phyloP scores from a whole-genome alignment of 2,888 invertebrate genomes.

The Spisula subtruncata region DNA sequence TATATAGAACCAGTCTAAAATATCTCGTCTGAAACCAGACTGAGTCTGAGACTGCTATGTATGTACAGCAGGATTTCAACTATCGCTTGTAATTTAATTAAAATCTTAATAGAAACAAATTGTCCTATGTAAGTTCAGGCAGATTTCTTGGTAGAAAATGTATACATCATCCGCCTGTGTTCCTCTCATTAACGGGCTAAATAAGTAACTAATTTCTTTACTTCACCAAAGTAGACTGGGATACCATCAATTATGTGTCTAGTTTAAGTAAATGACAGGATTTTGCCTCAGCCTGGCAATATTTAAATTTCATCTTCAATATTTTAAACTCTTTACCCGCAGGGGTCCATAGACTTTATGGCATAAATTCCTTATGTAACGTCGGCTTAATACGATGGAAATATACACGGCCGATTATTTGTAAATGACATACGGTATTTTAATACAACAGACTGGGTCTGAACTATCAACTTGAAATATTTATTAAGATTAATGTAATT shows the following conservation, averaged over 20 bases:
- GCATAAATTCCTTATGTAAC: slow-evolving; percentile 22
- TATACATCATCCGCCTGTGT: slow-evolving; percentile 6
- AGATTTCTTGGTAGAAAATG: not conserved
- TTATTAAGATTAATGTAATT: not conserved
- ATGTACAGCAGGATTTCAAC: not conserved
- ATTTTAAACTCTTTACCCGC: slow-evolving; percentile 6
- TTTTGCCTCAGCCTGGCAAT: slow-evolving; percentile 8
- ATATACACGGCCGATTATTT: not conserved
- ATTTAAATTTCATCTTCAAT: slow-evolving; percentile 26
- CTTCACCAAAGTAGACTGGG: slow-evolving; percentile 10
- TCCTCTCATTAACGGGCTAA: slow-evolving; percentile 5
- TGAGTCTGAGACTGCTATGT: not conserved
- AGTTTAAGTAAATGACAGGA: slow-evolving; percentile 25
- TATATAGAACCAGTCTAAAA: slow-evolving; percentile 4
- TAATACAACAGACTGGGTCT: not conserved
- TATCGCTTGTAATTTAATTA: slow-evolving; percentile 11
- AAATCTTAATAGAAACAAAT: slow-evolving; percentile 15
- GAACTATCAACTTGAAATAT: slow-evolving; percentile 4
- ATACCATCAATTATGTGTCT: slow-evolving; percentile 18
- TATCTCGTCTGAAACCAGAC: slow-evolving; percentile 6
- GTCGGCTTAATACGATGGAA: not conserved
- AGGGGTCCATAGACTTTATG: slow-evolving; percentile 1
- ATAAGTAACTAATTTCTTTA: slow-evolving; percentile 20
- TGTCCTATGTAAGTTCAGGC: slow-evolving; percentile 21
- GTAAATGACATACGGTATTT: slow-evolving; percentile 5